A percentile compares a stretch with the other conserved stretches of the same genome.
These are phyloP conservation scores for Oreochromis niloticus DNA, from an alignment of 2,113 vertebrate genomes.

Conservation along the genomic window DNA sequence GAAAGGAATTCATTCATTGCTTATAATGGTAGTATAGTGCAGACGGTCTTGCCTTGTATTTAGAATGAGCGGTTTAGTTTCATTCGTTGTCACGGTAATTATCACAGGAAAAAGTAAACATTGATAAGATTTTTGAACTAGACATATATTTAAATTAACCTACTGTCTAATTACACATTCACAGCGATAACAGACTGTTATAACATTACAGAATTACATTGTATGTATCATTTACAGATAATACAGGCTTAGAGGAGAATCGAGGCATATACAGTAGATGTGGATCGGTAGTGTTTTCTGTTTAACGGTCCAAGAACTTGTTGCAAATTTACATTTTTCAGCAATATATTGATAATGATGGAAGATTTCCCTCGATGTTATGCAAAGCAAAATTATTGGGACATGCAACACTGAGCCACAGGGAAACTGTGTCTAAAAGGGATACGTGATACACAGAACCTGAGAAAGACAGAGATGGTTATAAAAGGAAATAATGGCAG, in stretches of 20 bases:
- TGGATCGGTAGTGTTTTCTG: not conserved
- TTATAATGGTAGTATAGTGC: not conserved
- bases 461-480: not conserved
- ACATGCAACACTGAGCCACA: slow-evolving; percentile 25
- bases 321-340: not conserved
- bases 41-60: not conserved
- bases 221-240: not conserved
- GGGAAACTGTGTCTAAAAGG: not conserved
- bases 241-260: not conserved
- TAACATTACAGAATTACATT: slow-evolving; percentile 11
- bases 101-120: not conserved
- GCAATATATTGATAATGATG: not conserved
- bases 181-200: not conserved
- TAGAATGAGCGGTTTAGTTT: not conserved
- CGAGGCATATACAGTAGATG: not conserved
- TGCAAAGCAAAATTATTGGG: slow-evolving; percentile 3
- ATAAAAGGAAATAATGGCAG: not conserved
- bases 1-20: not conserved
- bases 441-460: not conserved
- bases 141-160: not conserved
- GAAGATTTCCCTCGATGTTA: not conserved
- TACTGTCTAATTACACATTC: not conserved
- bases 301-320: not conserved
- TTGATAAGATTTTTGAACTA: not conserved
- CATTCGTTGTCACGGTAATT: not conserved